Evolutionary conservation across 2,888 invertebrate genomes (phyloP), one percentile per base, ranked within the genome.

Genomic region (Hofmannophila pseudospretella): DNA sequence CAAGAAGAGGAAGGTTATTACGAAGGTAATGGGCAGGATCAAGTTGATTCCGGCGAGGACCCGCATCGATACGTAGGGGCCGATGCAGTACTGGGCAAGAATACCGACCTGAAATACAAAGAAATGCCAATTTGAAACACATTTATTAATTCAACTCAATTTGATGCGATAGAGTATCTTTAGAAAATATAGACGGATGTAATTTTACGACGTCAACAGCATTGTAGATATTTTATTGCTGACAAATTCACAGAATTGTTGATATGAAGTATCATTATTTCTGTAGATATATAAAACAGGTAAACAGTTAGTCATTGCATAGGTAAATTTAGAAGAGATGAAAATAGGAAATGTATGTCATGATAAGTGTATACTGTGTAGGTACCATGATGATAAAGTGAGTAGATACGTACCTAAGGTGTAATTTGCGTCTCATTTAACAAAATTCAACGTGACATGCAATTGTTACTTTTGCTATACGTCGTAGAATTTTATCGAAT

Each of bases 41-140:
- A 89, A 72, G 59, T 90, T 90, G 61, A 90, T 82, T 37, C 75
- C 75, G 36, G 89, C 89, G 44, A 90, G 73, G 12, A 66, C 68
- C 46, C 71, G 74, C 72, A 90, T 89, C 45, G 88, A 73, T 29
- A 88, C 89, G 54, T 81, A 89, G 3, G 89, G 88, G 11, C 90
- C 90, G 50, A 90, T 86, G 58, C 89, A 80, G 71, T 90, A 91
- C 45, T 90, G 89, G 53, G 89, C 68, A 55, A 91, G 80, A 64
- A 90, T 88, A 45, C 91, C 91, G 55, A 88, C 68, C 86, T 88
- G 86, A 38, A 85, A 86, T 37, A 34, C 47, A 52, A 54, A 45
- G 46, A 59, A 36, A 45, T 23, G 11, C 4, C 11, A 11, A 11
- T 27, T 26, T 9, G 7, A 22, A 26, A 37, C 16, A 33, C 23